Evolutionary conservation across 2,888 invertebrate species (phyloP), one percentile per base, ranked within the genome.

Genomic region (Ariolimax columbianus): DNA sequence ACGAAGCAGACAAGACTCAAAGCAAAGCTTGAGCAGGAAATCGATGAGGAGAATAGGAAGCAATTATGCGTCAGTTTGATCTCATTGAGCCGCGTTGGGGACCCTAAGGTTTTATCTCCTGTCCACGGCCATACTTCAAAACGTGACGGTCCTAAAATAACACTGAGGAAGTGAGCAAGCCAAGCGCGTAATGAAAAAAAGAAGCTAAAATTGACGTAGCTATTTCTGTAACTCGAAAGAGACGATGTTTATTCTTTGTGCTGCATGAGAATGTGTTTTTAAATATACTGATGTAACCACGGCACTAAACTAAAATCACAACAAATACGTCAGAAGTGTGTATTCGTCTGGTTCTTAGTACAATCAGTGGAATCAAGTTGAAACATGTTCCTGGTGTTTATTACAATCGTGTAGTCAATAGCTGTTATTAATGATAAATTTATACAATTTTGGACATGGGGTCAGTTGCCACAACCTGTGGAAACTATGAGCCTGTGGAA

Each of bases 1-100:
- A 40, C n/a, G 78, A 40, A 78, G n/a, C 17, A 55, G 77, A 77
- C 51, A 33, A 78, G 63, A 78, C n/a, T 78, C n/a, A 17, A 43
- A 78, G 78, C 78, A 63, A 63, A 40, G 59, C 38, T n/a, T 78
- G 38, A 1, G 59, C 38, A 40, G 38, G 78, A 78, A 63, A 78
- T 78, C 78, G 78, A 78, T 78, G 78, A 78, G 63, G 78, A 63
- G 78, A 78, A 78, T 78, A 38, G 78, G 78, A 78, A 78, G 78
- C 78, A 78, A 78, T 78, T 78, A 78, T 78, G 78, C 78, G 78
- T 78, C 78, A 78, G 78, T 78, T n/a, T 78, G 78, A 78, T 78
- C 78, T 63, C 78, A 78, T 78, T 78, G 78, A 78, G 63, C 30
- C 78, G 63, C 78, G 38, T n/a, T 51, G 63, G 59, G 78, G 63